Base-by-base conservation (phyloP, 1,140 invertebrate genomes). In the Camponotus pennsylvanicus region DNA sequence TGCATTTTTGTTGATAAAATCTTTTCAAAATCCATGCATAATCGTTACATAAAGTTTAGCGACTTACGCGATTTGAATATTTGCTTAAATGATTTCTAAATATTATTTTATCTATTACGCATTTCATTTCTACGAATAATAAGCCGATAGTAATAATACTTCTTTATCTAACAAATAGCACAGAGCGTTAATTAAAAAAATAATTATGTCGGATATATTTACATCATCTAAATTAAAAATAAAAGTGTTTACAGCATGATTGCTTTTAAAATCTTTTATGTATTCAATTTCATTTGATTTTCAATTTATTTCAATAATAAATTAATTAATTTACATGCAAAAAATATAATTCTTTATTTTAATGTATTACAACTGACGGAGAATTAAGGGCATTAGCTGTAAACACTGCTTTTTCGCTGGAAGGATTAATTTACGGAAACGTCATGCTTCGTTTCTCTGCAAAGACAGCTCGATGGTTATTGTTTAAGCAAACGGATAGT, bases 401-500 rank as follows among this genome's bases (percentile, higher is more conserved):
- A 55, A 69, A 34, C n/a, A 55, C 11, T 55, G 37, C 49, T 45
- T 64, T n/a, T 27, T 80, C 37, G 77, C 77, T 45, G 18, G 15
- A 55, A 49, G 15, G 32, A 67, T 83, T 32, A 21, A 42, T 7
- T 15, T 52, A 34, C 55, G 8, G 15, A 32, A 42, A 11, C 75
- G 75, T 40, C 57, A 77, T 27, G 52, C 45, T 37, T 27, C 64
- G n/a, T 61, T 70, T 40, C 49, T 32, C 21, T 11, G n/a, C 15
- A 49, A 70, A 80, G 77, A 79, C n/a, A 79, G 64, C 32, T 79
- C 34, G 34, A 79, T 79, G 57, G 55, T 71, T 75, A 89, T 88
- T 89, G 87, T 89, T 86, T 82, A 61, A 73, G 77, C 69, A 61
- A 61, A 85, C 32, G 57, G 11, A 57, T 13, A 82, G 87, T 80